Evolutionary conservation across 2,797 vertebrate genomes (phyloP).

Genomic region (Trachops cirrhosus): DNA sequence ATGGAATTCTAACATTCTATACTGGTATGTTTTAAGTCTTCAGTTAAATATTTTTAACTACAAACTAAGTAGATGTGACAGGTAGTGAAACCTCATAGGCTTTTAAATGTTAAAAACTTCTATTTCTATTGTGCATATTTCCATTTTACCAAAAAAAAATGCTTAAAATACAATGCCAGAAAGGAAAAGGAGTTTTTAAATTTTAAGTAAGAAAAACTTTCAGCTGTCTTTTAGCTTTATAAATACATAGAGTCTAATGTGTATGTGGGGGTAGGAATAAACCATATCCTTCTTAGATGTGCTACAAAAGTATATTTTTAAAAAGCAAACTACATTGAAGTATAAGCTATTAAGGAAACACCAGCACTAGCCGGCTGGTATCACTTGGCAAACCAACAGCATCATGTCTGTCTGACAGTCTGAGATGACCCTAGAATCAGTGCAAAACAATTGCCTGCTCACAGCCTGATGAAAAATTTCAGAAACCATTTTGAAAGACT

Average conservation of each 20-base stretch:
- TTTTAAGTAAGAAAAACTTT: neutral
- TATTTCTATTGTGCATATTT: neutral
- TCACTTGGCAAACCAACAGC: neutral
- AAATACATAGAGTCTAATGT: neutral
- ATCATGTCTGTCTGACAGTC: neutral
- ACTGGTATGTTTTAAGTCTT: neutral
- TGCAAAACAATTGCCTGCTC: neutral
- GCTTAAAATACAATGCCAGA: neutral
- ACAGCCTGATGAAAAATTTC: neutral
- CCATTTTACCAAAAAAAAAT: neutral
- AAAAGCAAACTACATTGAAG: neutral
- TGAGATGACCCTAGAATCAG: neutral
- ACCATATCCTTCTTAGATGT: neutral
- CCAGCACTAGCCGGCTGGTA: neutral
- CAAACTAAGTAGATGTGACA: neutral
- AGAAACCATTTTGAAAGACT: neutral
- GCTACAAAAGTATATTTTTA: neutral
- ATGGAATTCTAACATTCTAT: neutral
- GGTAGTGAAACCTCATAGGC: neutral
- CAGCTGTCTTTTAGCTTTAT: neutral
- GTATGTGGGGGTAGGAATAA: neutral
- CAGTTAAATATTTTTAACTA: neutral
- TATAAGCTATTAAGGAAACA: neutral
- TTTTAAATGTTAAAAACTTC: neutral
- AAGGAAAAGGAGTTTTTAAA: constrained; percentile 1